These are phyloP conservation scores for Epinephelus cyanopodus DNA, from an alignment of 2,113 vertebrate genomes.

Conservation along the genomic window DNA sequence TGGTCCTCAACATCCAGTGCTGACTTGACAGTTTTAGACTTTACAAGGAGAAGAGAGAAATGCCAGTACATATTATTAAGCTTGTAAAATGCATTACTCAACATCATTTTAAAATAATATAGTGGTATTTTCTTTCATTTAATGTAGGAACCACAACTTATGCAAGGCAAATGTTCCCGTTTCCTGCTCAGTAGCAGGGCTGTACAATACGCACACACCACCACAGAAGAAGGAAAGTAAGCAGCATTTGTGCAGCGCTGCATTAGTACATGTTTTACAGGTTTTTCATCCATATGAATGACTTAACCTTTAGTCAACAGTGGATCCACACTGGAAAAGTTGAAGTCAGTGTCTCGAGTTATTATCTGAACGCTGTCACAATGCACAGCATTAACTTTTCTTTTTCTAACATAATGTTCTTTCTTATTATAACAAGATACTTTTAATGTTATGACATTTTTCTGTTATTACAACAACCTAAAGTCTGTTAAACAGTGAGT, in stretches of 20 bases:
- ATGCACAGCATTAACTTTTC: neutral
- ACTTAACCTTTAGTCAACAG: conserved; percentile 53
- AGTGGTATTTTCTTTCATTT: neutral
- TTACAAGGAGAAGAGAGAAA: neutral
- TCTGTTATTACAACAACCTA: neutral
- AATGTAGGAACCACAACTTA: neutral
- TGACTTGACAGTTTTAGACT: neutral
- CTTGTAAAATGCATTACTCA: neutral
- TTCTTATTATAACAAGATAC: no score
- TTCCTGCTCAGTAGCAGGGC: neutral
- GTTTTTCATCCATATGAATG: conserved; percentile 36
- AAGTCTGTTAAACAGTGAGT: neutral
- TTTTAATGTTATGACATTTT: neutral
- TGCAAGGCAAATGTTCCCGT: neutral
- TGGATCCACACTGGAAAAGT: conserved; percentile 3
- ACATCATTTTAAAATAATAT: neutral
- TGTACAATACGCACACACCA: neutral
- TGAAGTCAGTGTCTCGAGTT: conserved; percentile 2
- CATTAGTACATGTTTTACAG: conserved; percentile 42
- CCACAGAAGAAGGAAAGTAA: neutral
- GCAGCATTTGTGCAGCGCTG: neutral
- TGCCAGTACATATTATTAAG: neutral
- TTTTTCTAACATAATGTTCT: neutral
- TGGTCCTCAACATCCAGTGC: neutral
- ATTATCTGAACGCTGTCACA: conserved; percentile 15